Evolutionary conservation across 2,888 invertebrate genomes (phyloP), one percentile per base, ranked within the genome.

Genomic region (Hydrotaea diabolus): DNA sequence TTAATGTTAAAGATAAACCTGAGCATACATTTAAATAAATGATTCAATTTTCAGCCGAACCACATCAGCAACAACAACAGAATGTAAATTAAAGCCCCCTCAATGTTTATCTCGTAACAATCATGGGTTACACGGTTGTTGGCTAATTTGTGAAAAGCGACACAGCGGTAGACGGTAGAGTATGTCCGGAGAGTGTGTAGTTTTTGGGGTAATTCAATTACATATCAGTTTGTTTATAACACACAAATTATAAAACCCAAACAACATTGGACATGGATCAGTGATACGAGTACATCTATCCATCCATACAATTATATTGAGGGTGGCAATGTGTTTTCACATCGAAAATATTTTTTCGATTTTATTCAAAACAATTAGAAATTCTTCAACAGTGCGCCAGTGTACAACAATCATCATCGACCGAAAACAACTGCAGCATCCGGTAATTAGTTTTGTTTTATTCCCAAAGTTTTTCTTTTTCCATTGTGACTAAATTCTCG

Each of bases 381-480:
- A 57, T 57, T 43, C 5, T 43, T 2, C 43, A 43, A 11, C 43
- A 23, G n/a, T n/a, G n/a, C n/a, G n/a, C n/a, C n/a, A n/a, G n/a
- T n/a, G n/a, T n/a, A n/a, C 57, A 59, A 26, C 26, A 59, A 26
- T 59, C 7, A 15, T 0, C 59, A 26, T 2, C 26, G 26, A 59
- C 23, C 9, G 23, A 23, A 36, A 43, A 43, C 66, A 43, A 66
- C 66, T 66, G 19, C 81, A 84, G 84, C 84, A 84, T 84, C 84
- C 84, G 84, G 84, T 69, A 81, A 81, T 81, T 78, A 78, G 31
- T 72, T 78, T 46, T 23, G 17, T n/a, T 57, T 36, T 26, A 59
- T 26, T 59, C 59, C 59, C 59, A 59, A 13, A 26, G 23, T 4
- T 15, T 59, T 59, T 59, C 43, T 49, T 2, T n/a, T 26, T 23